Conservation (phyloP, 2,113 vertebrate genomes). For the Ptyas mucosa region DNA sequence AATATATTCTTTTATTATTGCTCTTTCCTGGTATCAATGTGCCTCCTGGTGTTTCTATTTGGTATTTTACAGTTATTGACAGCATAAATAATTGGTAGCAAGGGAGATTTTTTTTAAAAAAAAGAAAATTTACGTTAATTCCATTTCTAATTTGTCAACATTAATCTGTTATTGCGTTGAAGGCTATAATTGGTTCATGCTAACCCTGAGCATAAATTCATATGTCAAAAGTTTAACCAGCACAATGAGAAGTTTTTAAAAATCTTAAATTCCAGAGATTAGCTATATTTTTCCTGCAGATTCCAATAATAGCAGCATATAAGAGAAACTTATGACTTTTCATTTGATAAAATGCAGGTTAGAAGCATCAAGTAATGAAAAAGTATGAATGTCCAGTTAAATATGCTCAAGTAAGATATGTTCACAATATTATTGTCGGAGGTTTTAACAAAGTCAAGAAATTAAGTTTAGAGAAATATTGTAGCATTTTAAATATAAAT, state of each 20-base stretch:
- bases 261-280: neutral
- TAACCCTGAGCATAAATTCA: neutral
- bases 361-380: neutral
- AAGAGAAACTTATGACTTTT: neutral
- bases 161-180: constrained; percentile 1
- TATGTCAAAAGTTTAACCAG: neutral
- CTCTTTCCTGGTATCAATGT: neutral
- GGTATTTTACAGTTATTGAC: neutral
- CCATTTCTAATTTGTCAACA: neutral
- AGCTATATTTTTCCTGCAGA: neutral
- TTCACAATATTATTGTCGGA: neutral
- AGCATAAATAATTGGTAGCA: constrained; percentile 6
- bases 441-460: neutral
- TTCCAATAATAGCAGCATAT: neutral
- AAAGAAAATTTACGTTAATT: constrained; percentile 25
- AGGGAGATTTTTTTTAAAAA: neutral
- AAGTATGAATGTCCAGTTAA: neutral
- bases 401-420: neutral
- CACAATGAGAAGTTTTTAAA: constrained; percentile 5
- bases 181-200: neutral
- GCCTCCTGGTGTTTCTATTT: neutral
- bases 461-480: neutral
- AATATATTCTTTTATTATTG: neutral
- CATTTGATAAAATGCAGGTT: neutral
- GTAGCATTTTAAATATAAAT: neutral